Evolutionary conservation across 2,888 invertebrate genomes (phyloP).

Genomic region (Uropetala carovei): DNA sequence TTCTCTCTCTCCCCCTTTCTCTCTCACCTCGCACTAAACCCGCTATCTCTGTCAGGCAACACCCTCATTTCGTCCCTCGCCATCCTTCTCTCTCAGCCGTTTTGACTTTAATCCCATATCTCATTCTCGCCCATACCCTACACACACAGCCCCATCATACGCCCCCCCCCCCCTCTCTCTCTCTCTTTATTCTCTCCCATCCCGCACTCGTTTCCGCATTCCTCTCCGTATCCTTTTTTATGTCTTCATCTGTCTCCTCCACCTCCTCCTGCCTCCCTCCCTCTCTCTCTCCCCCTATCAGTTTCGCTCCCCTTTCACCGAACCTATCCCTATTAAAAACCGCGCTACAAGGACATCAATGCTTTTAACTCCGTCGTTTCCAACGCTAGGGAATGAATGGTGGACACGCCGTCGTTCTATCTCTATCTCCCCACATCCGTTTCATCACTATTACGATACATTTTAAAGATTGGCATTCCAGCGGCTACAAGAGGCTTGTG

Average conservation of each 20-base stretch:
- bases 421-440: not conserved
- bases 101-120: not conserved
- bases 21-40: not conserved
- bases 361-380: not conserved
- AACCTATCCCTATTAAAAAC: constrained; percentile 5
- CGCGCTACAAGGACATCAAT: not conserved
- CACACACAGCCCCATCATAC: not conserved
- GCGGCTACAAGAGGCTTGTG: not conserved
- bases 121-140: not conserved
- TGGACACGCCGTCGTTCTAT: no score
- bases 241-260: constrained; percentile 6
- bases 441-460: not conserved
- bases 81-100: no score
- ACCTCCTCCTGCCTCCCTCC: not conserved
- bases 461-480: not conserved
- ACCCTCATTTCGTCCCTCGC: not conserved
- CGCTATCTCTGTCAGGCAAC: not conserved
- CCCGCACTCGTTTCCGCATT: not conserved
- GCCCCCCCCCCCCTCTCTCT: not conserved
- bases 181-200: not conserved
- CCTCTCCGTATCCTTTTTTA: not conserved
- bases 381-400: not conserved
- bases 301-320: not conserved
- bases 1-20: not conserved
- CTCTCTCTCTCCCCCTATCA: not conserved